Base-by-base conservation (phyloP, 2,888 invertebrate genomes). In the Protonemura montana region DNA sequence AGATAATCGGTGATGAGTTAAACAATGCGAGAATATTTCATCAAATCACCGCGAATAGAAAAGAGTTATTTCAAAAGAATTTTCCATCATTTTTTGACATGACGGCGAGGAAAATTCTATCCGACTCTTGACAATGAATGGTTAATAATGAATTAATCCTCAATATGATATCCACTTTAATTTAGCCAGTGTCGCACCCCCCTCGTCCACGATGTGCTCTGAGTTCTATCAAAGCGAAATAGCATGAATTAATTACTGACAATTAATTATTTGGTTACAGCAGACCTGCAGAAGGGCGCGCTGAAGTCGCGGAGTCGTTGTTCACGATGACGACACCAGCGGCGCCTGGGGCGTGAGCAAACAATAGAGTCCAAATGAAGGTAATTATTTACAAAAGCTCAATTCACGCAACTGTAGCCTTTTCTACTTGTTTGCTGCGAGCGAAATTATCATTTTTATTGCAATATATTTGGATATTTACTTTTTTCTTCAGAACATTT, bases 351-450 rank as follows among this genome's bases (percentile, higher is more conserved):
- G 82, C 82, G 42, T 83, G 82, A 83, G 35, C 82, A 83, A 83
- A 83, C 82, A 83, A 83, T 83, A 83, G 82, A 41, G 5, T 27
- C 41, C 6, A 83, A 83, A 83, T 83, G 35, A 83, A 83, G 82
- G 82, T 83, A 83, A 83, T 83, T 83, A 83, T 27, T 59, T 59
- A 59, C 59, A 59, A 59, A 59, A 10, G 59, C 59, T 59, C 16
- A 10, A 59, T 59, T 21, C 21, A 59, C 59, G 21, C 59, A 59
- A 59, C 59, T 59, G 59, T 21, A 59, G 59, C 21, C 59, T 59
- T 59, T 59, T 59, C 59, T 59, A 21, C 1, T 3, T 59, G 59
- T 59, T 59, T 59, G n/a, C n/a, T n/a, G 59, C 59, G 59, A 10
- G 59, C 13, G 1, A 59, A 59, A 59, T 59, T 59, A 16, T 16